Evolutionary conservation across 2,113 vertebrate genomes (phyloP).

Genomic region (Cephalopterus ornatus): DNA sequence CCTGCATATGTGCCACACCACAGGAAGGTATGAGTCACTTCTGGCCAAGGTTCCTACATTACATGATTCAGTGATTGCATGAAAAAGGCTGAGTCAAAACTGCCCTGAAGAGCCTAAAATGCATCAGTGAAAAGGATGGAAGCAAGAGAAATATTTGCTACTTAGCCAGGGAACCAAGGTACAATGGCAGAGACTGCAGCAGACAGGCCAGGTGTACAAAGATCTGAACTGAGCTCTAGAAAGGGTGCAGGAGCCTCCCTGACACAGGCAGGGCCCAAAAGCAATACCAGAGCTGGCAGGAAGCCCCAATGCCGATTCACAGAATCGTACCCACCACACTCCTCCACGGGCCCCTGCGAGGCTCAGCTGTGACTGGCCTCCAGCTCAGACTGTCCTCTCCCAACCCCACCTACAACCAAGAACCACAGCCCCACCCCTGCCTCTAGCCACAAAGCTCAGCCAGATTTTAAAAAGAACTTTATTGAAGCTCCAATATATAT

Average conservation of each 20-base stretch:
- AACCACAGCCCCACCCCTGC: neutral
- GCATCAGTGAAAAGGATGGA: neutral
- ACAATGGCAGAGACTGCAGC: neutral
- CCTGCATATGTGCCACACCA: neutral
- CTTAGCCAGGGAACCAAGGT: neutral
- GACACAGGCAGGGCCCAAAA: neutral
- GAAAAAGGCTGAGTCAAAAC: neutral
- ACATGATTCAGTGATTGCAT: neutral
- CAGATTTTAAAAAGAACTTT: conserved; percentile 61
- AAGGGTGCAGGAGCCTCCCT: neutral
- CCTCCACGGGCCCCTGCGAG: neutral
- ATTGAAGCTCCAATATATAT: conserved; percentile 67
- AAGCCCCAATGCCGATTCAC: neutral
- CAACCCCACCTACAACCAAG: neutral
- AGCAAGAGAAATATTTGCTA: neutral
- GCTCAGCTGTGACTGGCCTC: neutral
- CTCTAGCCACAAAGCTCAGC: conserved; percentile 54
- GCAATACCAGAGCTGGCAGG: neutral
- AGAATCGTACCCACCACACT: neutral
- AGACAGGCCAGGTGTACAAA: neutral
- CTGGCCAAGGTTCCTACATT: neutral
- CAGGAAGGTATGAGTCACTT: neutral
- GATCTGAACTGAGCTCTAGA: neutral
- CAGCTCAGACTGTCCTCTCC: neutral
- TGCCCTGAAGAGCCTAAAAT: neutral